These are phyloP conservation scores for Leptinotarsa peninsularis DNA, from an alignment of 2,888 invertebrate genomes.

Conservation along the genomic window DNA sequence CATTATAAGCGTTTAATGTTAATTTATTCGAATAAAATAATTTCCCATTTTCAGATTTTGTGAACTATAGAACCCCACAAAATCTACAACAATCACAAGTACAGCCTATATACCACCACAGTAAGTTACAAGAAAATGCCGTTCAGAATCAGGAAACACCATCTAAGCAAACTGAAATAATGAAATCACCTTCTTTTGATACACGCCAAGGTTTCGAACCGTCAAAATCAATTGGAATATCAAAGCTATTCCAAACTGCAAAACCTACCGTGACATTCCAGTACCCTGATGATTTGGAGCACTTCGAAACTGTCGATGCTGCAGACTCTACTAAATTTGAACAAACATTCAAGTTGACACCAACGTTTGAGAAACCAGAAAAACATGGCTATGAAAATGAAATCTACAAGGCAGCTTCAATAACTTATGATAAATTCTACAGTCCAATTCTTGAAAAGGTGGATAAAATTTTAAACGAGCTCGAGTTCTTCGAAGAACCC, in stretches of 20 bases:
- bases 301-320: not conserved
- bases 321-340: not conserved
- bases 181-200: not conserved
- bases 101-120: constrained; percentile 4
- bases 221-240: not conserved
- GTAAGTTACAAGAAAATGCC: not conserved
- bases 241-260: not conserved
- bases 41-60: constrained; percentile 6
- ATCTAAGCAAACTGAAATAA: not conserved
- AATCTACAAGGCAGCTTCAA: constrained; percentile 65
- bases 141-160: not conserved
- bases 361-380: constrained; percentile 30
- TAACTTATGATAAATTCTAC: constrained; percentile 75
- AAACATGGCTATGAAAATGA: constrained; percentile 44
- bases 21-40: too few relatives aligned
- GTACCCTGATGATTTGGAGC: not conserved
- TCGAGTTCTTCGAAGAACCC: constrained; percentile 77
- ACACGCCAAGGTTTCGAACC: not conserved
- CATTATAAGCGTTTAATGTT: too few relatives aligned
- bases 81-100: not conserved
- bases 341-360: not conserved
- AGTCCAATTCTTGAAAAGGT: constrained; percentile 83
- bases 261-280: not conserved
- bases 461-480: constrained; percentile 77
- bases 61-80: not conserved